phyloP scores from a whole-genome alignment of 2,113 vertebrate genomes.

The Zootoca vivipara region DNA sequence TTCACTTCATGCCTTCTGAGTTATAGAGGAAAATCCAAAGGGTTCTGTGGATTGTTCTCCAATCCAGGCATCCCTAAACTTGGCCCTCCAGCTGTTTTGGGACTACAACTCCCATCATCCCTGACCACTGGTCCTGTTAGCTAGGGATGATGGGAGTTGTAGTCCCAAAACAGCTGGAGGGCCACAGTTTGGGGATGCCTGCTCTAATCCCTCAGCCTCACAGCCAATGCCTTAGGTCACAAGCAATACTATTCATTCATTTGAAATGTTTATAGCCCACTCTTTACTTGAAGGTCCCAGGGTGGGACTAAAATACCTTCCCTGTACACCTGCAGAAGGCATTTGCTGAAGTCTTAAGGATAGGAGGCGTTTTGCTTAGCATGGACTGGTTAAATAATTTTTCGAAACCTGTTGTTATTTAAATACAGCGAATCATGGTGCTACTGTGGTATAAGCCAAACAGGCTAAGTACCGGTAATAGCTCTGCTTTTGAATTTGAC shows the following conservation, averaged over 20 bases:
- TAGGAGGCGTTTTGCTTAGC: neutral
- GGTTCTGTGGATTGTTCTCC: neutral
- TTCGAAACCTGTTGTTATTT: neutral
- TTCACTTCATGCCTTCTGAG: neutral
- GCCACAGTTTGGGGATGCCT: too few relatives aligned
- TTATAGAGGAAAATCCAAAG: neutral
- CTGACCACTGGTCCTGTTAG: too few relatives aligned
- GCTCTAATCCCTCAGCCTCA: neutral
- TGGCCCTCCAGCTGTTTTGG: too few relatives aligned
- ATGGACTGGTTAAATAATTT: neutral
- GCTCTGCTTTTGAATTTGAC: neutral
- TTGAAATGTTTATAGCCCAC: too few relatives aligned
- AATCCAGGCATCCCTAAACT: too few relatives aligned
- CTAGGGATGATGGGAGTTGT: too few relatives aligned
- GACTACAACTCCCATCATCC: too few relatives aligned
- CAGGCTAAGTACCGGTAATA: too few relatives aligned
- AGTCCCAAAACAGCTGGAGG: too few relatives aligned
- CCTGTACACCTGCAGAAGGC: neutral
- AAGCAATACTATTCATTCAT: too few relatives aligned
- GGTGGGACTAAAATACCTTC: too few relatives aligned
- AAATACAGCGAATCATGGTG: neutral
- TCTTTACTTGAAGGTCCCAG: neutral
- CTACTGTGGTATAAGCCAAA: neutral
- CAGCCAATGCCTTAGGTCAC: neutral
- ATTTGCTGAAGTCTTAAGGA: neutral